A percentile compares a stretch with the other conserved stretches of the same genome.
Evolutionary conservation across 2,113 vertebrate species (phyloP).

Genomic region (Neodon shergylaensis): DNA sequence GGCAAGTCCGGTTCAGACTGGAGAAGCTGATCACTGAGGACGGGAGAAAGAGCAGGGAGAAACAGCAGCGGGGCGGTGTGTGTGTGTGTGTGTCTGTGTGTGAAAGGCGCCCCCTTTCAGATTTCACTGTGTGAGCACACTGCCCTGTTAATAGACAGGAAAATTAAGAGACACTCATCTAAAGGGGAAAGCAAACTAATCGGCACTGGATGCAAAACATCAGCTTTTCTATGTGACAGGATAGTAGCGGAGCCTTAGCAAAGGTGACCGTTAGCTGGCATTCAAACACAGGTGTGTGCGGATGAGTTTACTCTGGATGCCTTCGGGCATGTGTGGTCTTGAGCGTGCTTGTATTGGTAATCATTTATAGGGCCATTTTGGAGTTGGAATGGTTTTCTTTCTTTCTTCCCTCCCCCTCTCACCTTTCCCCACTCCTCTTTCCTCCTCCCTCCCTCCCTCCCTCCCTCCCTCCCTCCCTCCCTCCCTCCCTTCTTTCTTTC

Average conservation of each 20-base stretch:
- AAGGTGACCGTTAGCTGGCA: background rate
- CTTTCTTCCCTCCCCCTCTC: accelerated
- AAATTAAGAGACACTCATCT: background rate
- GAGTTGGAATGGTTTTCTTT: background rate
- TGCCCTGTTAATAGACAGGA: background rate
- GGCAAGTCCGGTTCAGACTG: background rate
- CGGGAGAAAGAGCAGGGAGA: background rate
- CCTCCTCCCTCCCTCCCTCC: no score
- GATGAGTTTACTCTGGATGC: background rate
- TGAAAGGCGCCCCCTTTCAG: no score
- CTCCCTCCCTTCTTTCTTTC: accelerated
- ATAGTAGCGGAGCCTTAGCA: background rate
- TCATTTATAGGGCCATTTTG: background rate
- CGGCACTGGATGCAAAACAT: background rate
- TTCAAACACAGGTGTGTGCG: background rate
- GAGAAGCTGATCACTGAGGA: background rate
- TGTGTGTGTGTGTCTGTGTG: no score
- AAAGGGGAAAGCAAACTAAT: background rate
- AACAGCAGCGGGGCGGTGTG: no score
- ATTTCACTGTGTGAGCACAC: background rate
- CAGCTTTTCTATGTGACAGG: background rate
- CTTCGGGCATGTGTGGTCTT: background rate
- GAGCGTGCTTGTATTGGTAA: background rate
- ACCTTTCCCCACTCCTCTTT: accelerated
- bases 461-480: background rate